Percentiles rank a stretch among this genome's conserved stretches.
phyloP scores from a whole-genome alignment of 2,113 vertebrate genomes.

The Clarias batrachus region DNA sequence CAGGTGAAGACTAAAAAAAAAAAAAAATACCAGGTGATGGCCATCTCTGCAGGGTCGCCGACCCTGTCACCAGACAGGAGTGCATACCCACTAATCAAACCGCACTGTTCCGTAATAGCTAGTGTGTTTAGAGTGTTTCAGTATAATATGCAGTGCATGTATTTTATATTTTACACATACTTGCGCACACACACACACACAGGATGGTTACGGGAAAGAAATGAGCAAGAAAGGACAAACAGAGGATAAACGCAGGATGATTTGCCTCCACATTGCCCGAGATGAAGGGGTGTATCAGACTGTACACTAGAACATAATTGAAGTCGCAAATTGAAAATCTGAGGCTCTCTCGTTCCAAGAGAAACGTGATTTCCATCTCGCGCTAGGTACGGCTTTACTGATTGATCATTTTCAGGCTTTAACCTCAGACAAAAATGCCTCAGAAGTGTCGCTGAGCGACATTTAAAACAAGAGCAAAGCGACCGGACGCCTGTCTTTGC shows the following conservation, averaged over 20 bases:
- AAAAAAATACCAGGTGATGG: neutral
- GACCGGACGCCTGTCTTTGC: neutral
- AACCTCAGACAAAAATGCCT: neutral
- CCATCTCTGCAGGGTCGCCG: no score
- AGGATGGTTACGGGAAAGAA: neutral
- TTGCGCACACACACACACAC: no score
- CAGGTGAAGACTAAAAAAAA: neutral
- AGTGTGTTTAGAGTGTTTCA: neutral
- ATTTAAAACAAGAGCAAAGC: neutral
- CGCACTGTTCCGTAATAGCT: neutral
- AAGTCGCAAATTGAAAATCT: slow-evolving; percentile 23
- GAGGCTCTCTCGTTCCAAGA: neutral
- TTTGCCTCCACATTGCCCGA: neutral
- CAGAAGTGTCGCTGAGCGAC: neutral
- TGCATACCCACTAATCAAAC: neutral
- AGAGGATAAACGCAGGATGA: neutral
- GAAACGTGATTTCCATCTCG: neutral
- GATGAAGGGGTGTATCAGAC: neutral
- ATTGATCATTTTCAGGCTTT: slow-evolving; percentile 16
- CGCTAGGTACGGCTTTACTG: neutral
- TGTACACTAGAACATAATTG: neutral
- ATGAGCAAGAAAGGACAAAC: neutral
- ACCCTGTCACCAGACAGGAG: neutral
- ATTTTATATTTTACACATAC: neutral
- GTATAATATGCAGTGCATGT: neutral